A percentile compares a stretch with the other conserved stretches of the same genome.
Evolutionary conservation across 1,140 invertebrate genomes (phyloP).

Genomic region (Drosophila gunungcola): DNA sequence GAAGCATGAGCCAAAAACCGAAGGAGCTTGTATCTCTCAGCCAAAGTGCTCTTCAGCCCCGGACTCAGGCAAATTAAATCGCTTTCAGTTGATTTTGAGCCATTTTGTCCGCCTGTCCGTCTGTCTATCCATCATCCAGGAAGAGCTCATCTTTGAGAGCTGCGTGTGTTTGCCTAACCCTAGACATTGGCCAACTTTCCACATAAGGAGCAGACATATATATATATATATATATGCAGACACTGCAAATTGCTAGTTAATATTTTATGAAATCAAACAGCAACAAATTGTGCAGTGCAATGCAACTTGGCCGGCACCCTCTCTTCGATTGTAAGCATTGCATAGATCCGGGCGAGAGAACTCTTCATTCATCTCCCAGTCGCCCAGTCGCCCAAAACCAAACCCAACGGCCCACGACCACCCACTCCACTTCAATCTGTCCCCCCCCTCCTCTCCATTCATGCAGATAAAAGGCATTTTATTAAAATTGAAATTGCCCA

Average conservation of each 20-base stretch:
- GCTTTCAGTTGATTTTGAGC: slow-evolving; percentile 58
- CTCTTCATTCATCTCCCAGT: slow-evolving; percentile 14
- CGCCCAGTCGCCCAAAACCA: neutral
- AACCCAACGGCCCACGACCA: neutral
- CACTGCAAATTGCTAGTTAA: slow-evolving; percentile 79
- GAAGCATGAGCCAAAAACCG: slow-evolving; percentile 26
- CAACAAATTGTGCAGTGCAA: slow-evolving; percentile 77
- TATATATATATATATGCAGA: slow-evolving; percentile 51
- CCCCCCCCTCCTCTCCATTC: slow-evolving; percentile 1
- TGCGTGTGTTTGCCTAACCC: slow-evolving; percentile 58
- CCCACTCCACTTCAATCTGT: slow-evolving; percentile 10
- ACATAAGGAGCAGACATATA: slow-evolving; percentile 12
- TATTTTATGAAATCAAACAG: slow-evolving; percentile 81
- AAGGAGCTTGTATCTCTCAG: slow-evolving; percentile 32
- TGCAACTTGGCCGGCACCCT: slow-evolving; percentile 24
- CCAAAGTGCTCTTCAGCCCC: slow-evolving; percentile 23
- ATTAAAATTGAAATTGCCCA: slow-evolving; percentile 67
- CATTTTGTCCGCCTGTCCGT: slow-evolving; percentile 18
- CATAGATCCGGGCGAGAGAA: slow-evolving; percentile 25
- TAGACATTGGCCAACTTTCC: slow-evolving; percentile 29
- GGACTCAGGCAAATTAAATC: slow-evolving; percentile 63
- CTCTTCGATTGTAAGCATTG: slow-evolving; percentile 32
- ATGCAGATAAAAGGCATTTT: slow-evolving; percentile 58
- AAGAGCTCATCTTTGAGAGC: slow-evolving; percentile 44
- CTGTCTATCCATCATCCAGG: slow-evolving; percentile 9